These are phyloP conservation scores for Meliscaeva auricollis DNA, from an alignment of 2,888 invertebrate genomes.

Conservation along the genomic window DNA sequence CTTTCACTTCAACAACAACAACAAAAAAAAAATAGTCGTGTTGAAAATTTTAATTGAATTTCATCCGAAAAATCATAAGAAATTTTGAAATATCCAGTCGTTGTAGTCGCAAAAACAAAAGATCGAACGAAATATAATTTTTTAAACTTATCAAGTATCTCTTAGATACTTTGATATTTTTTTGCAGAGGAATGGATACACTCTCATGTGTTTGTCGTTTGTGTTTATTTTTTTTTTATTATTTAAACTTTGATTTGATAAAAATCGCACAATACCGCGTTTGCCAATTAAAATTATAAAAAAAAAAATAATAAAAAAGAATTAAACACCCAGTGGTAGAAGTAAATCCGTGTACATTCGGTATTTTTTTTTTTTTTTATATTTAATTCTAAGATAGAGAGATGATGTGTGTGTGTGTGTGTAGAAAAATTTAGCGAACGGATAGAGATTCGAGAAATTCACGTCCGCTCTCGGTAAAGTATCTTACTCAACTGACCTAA, in stretches of 20 bases:
- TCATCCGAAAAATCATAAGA: constrained; percentile 28
- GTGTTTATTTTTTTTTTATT: constrained; percentile 21
- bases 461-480: constrained; percentile 70
- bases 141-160: constrained; percentile 29
- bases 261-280: constrained; percentile 15
- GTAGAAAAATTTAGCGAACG: constrained; percentile 52
- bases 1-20: too few relatives aligned
- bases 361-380: not conserved
- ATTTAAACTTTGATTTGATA: constrained; percentile 5
- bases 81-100: constrained; percentile 35
- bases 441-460: constrained; percentile 57
- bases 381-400: not conserved
- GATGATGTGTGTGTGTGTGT: not conserved
- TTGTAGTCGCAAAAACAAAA: not conserved
- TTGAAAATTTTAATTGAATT: not conserved
- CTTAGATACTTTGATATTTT: constrained; percentile 52
- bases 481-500: constrained; percentile 72
- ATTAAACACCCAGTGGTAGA: constrained; percentile 35
- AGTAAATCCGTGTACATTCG: constrained; percentile 58
- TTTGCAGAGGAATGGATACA: constrained; percentile 12
- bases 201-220: constrained; percentile 16
- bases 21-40: too few relatives aligned
- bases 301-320: constrained; percentile 48
- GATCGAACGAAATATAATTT: constrained; percentile 33
- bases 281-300: constrained; percentile 43